Percentiles rank a stretch among this genome's conserved stretches.
Evolutionary conservation across 2,113 vertebrate species (phyloP).

Genomic region (Varanus komodoensis): DNA sequence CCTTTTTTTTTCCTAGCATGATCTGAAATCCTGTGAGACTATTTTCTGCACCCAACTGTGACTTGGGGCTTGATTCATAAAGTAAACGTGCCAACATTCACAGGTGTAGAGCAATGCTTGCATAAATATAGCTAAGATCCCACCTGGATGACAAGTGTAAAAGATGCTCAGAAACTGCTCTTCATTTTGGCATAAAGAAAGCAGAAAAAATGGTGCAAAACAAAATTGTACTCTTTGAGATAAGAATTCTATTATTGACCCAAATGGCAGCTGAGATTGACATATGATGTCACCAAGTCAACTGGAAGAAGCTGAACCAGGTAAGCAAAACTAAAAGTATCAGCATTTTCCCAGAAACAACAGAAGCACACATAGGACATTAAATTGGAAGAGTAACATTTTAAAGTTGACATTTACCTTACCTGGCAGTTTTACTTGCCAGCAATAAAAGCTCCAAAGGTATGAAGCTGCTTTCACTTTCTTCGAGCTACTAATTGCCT

Average conservation of each 20-base stretch:
- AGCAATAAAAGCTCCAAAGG: slow-evolving; percentile 11
- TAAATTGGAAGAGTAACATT: slow-evolving; percentile 7
- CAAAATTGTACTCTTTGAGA: background rate
- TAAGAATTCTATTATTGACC: slow-evolving; percentile 6
- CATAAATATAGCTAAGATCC: background rate
- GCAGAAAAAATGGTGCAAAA: background rate
- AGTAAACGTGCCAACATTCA: slow-evolving; percentile 4
- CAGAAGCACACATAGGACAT: background rate
- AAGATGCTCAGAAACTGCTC: background rate
- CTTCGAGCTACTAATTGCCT: background rate
- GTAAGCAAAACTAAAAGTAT: background rate
- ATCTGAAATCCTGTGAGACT: background rate
- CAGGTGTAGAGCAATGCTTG: slow-evolving; percentile 32
- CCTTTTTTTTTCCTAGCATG: background rate
- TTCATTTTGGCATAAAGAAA: slow-evolving; percentile 27
- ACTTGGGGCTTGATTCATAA: slow-evolving; percentile 38
- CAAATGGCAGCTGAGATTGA: background rate
- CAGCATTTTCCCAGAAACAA: background rate
- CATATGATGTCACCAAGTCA: background rate
- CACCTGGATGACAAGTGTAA: background rate
- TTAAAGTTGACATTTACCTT: slow-evolving; percentile 20
- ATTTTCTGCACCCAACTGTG: slow-evolving; percentile 35
- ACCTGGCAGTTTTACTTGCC: slow-evolving; percentile 11
- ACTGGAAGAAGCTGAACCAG: background rate
- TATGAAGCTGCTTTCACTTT: background rate